Evolutionary conservation across 2,113 vertebrate genomes (phyloP).

Genomic region (Hypomesus transpacificus): DNA sequence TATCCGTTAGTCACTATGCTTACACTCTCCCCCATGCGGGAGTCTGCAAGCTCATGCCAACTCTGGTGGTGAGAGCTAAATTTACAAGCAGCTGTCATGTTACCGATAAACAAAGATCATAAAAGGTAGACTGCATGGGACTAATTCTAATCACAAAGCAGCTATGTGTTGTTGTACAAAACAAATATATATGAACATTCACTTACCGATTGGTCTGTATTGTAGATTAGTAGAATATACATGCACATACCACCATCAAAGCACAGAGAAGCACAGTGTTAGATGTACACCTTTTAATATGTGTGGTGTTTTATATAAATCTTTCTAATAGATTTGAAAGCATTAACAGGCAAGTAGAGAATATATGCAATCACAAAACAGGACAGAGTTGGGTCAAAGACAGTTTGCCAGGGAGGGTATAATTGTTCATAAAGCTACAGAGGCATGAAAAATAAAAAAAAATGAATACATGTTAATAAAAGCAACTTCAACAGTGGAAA

Average conservation of each 20-base stretch:
- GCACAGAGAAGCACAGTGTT: not conserved
- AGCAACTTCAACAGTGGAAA: too few relatives aligned
- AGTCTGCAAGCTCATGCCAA: slow-evolving; percentile 50
- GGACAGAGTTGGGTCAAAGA: not conserved
- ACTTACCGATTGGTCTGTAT: too few relatives aligned
- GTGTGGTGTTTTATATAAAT: slow-evolving; percentile 47
- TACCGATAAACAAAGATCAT: slow-evolving; percentile 24
- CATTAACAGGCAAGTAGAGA: slow-evolving; percentile 47
- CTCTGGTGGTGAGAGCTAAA: slow-evolving; percentile 73
- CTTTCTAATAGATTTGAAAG: slow-evolving; percentile 50
- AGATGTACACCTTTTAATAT: slow-evolving; percentile 39
- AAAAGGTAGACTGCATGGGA: slow-evolving; percentile 17
- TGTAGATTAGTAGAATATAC: not conserved
- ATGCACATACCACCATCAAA: not conserved
- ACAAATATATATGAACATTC: too few relatives aligned
- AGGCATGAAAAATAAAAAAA: too few relatives aligned
- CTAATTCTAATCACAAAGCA: too few relatives aligned
- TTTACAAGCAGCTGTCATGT: slow-evolving; percentile 74
- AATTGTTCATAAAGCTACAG: too few relatives aligned
- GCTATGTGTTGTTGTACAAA: too few relatives aligned
- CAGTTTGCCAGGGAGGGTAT: too few relatives aligned
- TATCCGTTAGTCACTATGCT: slow-evolving; percentile 53
- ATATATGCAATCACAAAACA: slow-evolving; percentile 36
- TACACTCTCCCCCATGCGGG: slow-evolving; percentile 49
- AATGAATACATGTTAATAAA: too few relatives aligned